These are phyloP conservation scores for Otolemur garnettii DNA, from an alignment of 2,113 vertebrate genomes.

Conservation along the genomic window DNA sequence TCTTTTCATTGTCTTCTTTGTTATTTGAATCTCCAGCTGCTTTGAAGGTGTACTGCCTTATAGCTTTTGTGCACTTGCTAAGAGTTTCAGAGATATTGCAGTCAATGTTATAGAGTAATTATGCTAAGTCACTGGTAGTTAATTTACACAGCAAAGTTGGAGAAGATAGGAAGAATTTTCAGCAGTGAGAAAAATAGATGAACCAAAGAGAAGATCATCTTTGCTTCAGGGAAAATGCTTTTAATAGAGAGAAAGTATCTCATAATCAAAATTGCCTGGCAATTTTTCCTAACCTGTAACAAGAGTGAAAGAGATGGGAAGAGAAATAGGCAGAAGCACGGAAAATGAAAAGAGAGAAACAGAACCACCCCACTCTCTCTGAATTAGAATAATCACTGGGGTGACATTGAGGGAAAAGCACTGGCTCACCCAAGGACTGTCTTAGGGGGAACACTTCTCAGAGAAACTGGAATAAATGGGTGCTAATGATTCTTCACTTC, in stretches of 20 bases:
- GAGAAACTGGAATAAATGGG: neutral
- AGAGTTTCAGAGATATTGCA: slow-evolving; percentile 40
- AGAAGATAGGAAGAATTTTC: neutral
- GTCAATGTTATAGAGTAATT: neutral
- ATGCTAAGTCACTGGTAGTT: neutral
- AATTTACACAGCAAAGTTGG: slow-evolving; percentile 11
- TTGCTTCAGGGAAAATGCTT: slow-evolving; percentile 50
- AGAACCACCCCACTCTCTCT: neutral
- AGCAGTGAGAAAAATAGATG: slow-evolving; percentile 12
- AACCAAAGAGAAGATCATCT: slow-evolving; percentile 16
- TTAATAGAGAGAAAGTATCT: neutral
- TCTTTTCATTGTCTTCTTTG: neutral
- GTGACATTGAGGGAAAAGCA: neutral
- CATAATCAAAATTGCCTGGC: neutral
- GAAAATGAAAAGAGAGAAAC: neutral
- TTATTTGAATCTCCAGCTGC: neutral
- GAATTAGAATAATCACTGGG: neutral
- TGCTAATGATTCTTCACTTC: neutral
- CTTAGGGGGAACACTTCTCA: neutral
- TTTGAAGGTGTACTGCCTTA: neutral
- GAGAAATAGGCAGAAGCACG: neutral
- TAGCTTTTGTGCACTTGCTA: slow-evolving; percentile 19
- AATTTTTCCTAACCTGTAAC: neutral
- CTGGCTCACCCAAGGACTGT: neutral
- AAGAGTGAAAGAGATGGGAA: slow-evolving; percentile 3